Percentiles rank a stretch among this genome's conserved stretches.
These are phyloP conservation scores for Fistularia tabacaria DNA, from an alignment of 2,797 vertebrate species.

Conservation along the genomic window DNA sequence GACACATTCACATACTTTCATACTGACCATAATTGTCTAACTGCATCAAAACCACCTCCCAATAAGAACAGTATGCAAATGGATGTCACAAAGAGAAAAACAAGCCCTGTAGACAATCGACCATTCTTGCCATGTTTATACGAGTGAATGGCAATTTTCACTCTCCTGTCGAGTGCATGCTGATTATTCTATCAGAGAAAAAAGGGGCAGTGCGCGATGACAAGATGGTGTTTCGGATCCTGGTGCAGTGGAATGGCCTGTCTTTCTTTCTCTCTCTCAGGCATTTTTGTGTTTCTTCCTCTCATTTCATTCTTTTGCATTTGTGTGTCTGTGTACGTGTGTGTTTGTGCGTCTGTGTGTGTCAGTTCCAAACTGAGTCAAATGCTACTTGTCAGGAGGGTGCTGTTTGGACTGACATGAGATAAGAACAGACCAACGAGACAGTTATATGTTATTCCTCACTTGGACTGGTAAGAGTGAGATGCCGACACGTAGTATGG, in stretches of 20 bases:
- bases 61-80: conserved; percentile 62
- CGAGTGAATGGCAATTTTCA: conserved; percentile 67
- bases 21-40: conserved; percentile 49
- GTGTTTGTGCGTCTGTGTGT: conserved; percentile 11
- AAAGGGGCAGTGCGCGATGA: conserved; percentile 48
- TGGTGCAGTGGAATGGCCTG: conserved; percentile 53
- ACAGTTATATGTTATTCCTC: conserved; percentile 54
- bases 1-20: conserved; percentile 66
- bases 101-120: conserved; percentile 66
- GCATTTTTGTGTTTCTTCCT: conserved; percentile 32
- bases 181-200: conserved; percentile 74
- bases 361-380: conserved; percentile 67
- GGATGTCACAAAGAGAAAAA: conserved; percentile 55
- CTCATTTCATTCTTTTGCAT: conserved; percentile 31
- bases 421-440: conserved; percentile 60
- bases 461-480: conserved; percentile 23
- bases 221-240: conserved; percentile 62
- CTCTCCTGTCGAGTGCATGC: conserved; percentile 62
- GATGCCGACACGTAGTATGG: conserved; percentile 1
- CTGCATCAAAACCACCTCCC: conserved; percentile 62
- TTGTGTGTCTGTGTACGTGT: conserved; percentile 11
- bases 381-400: conserved; percentile 70
- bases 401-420: conserved; percentile 63
- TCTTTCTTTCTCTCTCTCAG: conserved; percentile 52
- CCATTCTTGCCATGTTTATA: conserved; percentile 62